Evolutionary conservation across 2,888 invertebrate genomes (phyloP).

Genomic region (Lycocerus yunnanus): DNA sequence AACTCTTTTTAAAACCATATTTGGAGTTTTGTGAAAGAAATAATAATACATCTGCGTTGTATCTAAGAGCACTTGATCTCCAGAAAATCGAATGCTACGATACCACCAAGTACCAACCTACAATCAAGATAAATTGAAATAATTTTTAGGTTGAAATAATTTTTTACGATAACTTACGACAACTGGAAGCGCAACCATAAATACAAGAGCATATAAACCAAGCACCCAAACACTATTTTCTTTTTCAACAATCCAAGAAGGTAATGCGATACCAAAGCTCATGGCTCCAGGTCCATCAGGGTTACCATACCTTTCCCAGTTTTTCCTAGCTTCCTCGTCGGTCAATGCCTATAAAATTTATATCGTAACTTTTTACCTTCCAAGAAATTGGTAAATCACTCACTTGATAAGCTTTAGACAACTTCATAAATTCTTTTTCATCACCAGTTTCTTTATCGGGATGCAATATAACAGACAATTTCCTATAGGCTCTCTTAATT

Average conservation of each 20-base stretch:
- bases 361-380: background rate
- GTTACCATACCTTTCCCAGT: conserved; percentile 99
- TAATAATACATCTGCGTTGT: conserved; percentile 97
- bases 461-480: conserved; percentile 91
- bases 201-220: conserved; percentile 92
- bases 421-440: conserved; percentile 95
- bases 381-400: conserved; percentile 30
- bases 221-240: conserved; percentile 98
- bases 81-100: conserved; percentile 93
- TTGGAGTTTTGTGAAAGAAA: conserved; percentile 94
- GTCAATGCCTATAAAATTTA: conserved; percentile 76
- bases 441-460: conserved; percentile 98
- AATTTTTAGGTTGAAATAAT: background rate
- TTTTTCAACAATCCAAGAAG: conserved; percentile 99
- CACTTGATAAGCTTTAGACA: conserved; percentile 92
- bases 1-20: conserved; percentile 92
- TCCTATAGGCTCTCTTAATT: conserved; percentile 95
- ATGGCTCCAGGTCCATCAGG: conserved; percentile 99
- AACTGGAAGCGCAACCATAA: conserved; percentile 95
- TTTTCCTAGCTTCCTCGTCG: conserved; percentile 94
- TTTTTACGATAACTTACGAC: conserved; percentile 60
- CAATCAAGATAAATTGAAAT: conserved; percentile 27
- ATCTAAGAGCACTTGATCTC: conserved; percentile 93
- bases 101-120: conserved; percentile 98
- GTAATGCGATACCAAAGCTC: conserved; percentile 98